phyloP scores from a whole-genome alignment of 2,888 invertebrate genomes.

The Polyommatus iphigenia region DNA sequence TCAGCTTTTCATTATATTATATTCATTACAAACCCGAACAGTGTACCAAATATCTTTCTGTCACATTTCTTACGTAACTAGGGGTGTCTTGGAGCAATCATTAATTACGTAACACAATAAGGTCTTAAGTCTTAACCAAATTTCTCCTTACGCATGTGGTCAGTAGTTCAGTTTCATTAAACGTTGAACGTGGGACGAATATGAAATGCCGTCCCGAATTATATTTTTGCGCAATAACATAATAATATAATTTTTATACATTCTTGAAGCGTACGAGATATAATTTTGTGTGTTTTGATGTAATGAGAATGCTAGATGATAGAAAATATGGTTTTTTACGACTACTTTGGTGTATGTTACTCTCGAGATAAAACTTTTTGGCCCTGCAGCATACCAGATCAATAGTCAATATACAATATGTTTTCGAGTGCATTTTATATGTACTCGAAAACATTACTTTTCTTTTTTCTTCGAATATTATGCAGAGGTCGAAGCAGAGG shows the following conservation, averaged over 20 bases:
- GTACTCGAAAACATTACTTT: too few relatives aligned
- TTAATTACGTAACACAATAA: conserved; percentile 14
- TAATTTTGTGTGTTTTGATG: not conserved
- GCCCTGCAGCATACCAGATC: too few relatives aligned
- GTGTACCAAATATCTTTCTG: not conserved
- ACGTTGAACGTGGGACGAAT: not conserved
- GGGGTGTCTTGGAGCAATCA: not conserved
- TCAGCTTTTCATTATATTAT: too few relatives aligned
- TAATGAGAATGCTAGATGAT: not conserved
- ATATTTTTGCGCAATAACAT: conserved; percentile 2
- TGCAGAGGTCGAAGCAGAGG: too few relatives aligned
- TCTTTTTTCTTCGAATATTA: too few relatives aligned
- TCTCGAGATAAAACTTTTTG: too few relatives aligned
- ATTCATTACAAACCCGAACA: too few relatives aligned
- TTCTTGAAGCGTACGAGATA: not conserved
- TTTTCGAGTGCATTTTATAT: too few relatives aligned
- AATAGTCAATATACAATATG: too few relatives aligned
- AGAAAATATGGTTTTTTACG: not conserved
- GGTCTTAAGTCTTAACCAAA: not conserved
- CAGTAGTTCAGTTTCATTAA: conserved; percentile 10
- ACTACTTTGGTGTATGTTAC: not conserved
- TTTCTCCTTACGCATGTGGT: conserved; percentile 8
- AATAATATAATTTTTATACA: not conserved
- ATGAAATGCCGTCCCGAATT: not conserved
- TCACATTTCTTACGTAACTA: not conserved